Evolutionary conservation across 2,113 vertebrate genomes (phyloP).

Genomic region (Trochalopteron elliotii): DNA sequence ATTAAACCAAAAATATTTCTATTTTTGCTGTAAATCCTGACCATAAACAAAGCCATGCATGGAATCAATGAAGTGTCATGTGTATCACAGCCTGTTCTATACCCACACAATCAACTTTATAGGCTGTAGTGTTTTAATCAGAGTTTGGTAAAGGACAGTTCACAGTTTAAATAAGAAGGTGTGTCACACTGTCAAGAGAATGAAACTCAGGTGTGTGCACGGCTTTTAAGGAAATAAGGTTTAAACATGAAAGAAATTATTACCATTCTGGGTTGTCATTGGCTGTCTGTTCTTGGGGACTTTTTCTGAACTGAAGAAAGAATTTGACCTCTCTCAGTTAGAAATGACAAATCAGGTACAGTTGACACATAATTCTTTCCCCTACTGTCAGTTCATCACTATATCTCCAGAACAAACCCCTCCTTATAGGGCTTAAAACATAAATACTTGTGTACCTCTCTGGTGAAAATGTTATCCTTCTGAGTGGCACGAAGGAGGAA

Average conservation of each 20-base stretch:
- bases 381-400: neutral
- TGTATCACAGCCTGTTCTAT: neutral
- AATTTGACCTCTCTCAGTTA: neutral
- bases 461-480: neutral
- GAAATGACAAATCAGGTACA: neutral
- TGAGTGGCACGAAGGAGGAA: neutral
- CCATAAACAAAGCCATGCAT: neutral
- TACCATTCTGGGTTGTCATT: neutral
- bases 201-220: neutral
- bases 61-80: neutral
- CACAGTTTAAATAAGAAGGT: neutral
- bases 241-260: neutral
- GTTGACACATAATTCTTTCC: neutral
- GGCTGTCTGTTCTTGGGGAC: neutral
- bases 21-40: slow-evolving; percentile 6
- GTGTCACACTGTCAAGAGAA: neutral
- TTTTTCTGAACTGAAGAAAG: neutral
- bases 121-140: neutral
- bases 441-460: neutral
- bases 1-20: neutral
- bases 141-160: neutral
- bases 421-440: neutral
- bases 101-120: neutral
- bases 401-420: neutral
- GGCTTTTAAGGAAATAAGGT: neutral